phyloP scores from a whole-genome alignment of 2,888 invertebrate genomes.

The Synanthedon myopaeformis region DNA sequence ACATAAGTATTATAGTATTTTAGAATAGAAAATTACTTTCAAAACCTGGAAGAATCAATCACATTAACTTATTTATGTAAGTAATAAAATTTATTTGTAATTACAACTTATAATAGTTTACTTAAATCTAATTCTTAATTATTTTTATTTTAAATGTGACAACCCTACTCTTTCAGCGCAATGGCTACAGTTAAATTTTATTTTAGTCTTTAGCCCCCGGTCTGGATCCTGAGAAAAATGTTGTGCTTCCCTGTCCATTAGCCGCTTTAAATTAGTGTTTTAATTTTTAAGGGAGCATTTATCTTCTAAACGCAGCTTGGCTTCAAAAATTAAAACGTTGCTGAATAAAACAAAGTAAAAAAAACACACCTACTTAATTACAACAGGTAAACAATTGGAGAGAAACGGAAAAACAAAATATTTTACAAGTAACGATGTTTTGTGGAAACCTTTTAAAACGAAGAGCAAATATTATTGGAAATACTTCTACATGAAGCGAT shows the following conservation, averaged over 20 bases:
- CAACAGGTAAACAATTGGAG: neutral
- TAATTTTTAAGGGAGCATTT: slow-evolving; percentile 35
- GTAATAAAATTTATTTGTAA: too few species aligned
- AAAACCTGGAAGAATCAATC: too few species aligned
- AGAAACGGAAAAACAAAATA: neutral
- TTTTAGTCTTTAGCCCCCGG: slow-evolving; percentile 21
- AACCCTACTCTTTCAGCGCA: neutral
- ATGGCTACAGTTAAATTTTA: slow-evolving; percentile 44
- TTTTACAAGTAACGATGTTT: neutral
- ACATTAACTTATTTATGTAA: too few species aligned
- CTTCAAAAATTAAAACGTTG: neutral
- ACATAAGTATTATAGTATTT: too few species aligned
- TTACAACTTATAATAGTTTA: too few species aligned
- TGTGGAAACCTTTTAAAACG: too few species aligned
- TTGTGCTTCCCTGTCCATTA: slow-evolving; percentile 44
- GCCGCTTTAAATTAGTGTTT: slow-evolving; percentile 40
- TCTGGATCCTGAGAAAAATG: slow-evolving; percentile 22
- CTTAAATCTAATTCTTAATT: too few species aligned
- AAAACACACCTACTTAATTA: neutral
- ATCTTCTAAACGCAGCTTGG: slow-evolving; percentile 16
- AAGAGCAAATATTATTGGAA: too few species aligned
- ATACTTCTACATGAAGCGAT: too few species aligned
- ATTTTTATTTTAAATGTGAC: neutral
- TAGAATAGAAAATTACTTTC: too few species aligned
- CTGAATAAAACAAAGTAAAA: neutral